phyloP scores from a whole-genome alignment of 2,797 vertebrate genomes.

The Falco columbarius region DNA sequence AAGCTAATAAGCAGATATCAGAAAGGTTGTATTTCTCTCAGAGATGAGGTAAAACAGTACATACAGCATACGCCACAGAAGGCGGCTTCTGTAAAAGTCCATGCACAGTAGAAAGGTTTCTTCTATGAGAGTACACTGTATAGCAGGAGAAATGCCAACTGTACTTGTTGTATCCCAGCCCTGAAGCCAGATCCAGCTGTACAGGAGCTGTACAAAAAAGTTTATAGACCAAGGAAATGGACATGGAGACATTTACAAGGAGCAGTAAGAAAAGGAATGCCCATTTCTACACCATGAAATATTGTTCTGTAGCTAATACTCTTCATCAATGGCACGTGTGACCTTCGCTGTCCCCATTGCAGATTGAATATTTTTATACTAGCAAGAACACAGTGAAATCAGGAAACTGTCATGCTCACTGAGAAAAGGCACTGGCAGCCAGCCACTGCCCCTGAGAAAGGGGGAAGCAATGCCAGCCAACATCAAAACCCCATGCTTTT shows the following conservation, averaged over 20 bases:
- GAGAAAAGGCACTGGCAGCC: neutral
- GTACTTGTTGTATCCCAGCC: neutral
- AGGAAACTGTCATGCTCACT: neutral
- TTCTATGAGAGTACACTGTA: neutral
- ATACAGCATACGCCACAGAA: neutral
- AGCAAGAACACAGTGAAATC: neutral
- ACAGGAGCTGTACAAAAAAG: neutral
- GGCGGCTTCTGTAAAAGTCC: neutral
- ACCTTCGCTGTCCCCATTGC: neutral
- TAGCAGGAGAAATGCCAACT: neutral
- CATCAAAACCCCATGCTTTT: neutral
- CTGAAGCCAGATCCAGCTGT: neutral
- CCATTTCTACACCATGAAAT: neutral
- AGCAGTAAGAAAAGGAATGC: neutral
- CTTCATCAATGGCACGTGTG: neutral
- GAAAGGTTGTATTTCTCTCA: neutral
- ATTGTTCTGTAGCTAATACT: neutral
- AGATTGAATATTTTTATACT: neutral
- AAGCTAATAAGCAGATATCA: neutral
- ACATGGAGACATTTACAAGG: neutral
- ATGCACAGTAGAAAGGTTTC: neutral
- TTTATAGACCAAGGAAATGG: neutral
- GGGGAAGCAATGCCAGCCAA: accelerated
- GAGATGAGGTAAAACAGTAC: neutral
- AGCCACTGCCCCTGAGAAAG: neutral